Conservation (phyloP, 2,888 invertebrate species). For the Deilephila elpenor region DNA sequence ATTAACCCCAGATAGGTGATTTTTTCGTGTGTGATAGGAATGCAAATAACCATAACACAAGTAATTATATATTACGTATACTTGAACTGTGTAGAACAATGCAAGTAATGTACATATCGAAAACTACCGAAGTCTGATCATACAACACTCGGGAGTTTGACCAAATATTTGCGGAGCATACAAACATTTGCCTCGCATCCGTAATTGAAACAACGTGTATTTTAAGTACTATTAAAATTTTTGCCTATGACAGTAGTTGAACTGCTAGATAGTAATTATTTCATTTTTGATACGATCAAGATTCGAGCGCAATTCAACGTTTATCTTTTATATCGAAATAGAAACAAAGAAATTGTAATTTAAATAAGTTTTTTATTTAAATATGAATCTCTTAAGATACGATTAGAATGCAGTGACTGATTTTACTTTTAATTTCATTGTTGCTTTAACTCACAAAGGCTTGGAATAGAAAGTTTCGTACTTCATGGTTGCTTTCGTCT, state of each 20-base stretch:
- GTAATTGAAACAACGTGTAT: neutral
- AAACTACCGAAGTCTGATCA: neutral
- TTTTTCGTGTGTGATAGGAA: too few species aligned
- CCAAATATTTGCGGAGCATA: neutral
- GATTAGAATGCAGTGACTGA: neutral
- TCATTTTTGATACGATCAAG: too few species aligned
- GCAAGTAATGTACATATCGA: too few species aligned
- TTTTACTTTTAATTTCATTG: slow-evolving; percentile 49
- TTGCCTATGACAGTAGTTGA: too few species aligned
- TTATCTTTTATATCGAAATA: neutral
- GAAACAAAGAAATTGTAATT: neutral
- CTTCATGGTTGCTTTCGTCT: slow-evolving; percentile 43
- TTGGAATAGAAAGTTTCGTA: slow-evolving; percentile 59
- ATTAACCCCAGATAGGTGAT: too few species aligned
- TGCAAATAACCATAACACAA: too few species aligned
- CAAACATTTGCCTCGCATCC: neutral
- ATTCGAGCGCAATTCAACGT: neutral
- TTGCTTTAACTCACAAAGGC: slow-evolving; percentile 45
- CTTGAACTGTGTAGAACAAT: too few species aligned
- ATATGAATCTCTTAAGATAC: neutral
- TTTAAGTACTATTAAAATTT: neutral
- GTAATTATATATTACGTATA: too few species aligned
- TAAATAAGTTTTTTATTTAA: neutral
- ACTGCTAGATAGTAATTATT: too few species aligned
- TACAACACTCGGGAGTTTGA: neutral